Evolutionary conservation across 2,888 invertebrate genomes (phyloP).

Genomic region (Acrocera orbiculus): DNA sequence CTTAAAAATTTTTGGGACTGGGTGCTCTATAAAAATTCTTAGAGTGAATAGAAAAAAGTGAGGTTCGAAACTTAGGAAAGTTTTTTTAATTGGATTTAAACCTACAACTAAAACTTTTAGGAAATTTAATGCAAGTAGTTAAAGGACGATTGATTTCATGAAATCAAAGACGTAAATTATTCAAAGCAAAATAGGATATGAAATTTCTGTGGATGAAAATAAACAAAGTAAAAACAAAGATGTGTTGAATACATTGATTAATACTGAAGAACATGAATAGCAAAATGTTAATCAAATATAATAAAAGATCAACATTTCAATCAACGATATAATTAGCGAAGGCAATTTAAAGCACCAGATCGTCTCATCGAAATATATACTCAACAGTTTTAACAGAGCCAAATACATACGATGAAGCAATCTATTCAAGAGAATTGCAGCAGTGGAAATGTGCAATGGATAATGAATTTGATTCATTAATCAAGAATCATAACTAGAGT

Average conservation of each 20-base stretch:
- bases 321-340: too few species aligned
- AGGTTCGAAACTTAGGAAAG: constrained; percentile 18
- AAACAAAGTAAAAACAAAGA: too few species aligned
- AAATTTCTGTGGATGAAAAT: too few species aligned
- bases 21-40: constrained; percentile 20
- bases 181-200: background rate
- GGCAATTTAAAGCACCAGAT: too few species aligned
- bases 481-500: constrained; percentile 11
- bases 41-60: constrained; percentile 22
- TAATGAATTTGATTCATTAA: constrained; percentile 11
- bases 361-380: too few species aligned
- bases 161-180: background rate
- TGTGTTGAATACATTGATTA: too few species aligned
- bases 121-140: constrained; percentile 8
- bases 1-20: constrained; percentile 22
- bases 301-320: too few species aligned
- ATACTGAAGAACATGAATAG: too few species aligned
- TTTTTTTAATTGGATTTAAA: constrained; percentile 18
- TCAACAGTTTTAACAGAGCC: too few species aligned
- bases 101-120: constrained; percentile 18
- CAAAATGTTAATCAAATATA: too few species aligned
- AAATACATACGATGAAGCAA: constrained; percentile 5
- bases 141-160: constrained; percentile 5
- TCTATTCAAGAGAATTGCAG: constrained; percentile 4
- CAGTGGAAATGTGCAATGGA: constrained; percentile 11